Base-by-base conservation (phyloP, 2,888 invertebrate species). In the Acanthosepion lycidas region DNA sequence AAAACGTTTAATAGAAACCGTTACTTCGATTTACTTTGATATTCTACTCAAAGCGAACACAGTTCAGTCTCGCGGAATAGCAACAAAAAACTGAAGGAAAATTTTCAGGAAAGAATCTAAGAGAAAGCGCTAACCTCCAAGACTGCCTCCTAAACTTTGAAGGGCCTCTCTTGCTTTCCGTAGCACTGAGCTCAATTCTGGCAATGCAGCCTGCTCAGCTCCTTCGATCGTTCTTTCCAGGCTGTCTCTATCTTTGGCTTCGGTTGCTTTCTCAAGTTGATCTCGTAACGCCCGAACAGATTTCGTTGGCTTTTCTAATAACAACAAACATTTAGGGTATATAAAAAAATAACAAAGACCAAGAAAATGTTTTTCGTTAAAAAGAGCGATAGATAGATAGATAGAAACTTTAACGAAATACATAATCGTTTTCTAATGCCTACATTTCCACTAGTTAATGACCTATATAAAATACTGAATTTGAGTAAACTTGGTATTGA, bases 131-230 rank as follows among this genome's bases (percentile, higher is more conserved):
- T 53, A 49, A 93, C 93, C 93, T 93, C 93, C 93, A 28, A 49
- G 93, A n/a, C 93, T 53, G 28, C 93, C 93, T n/a, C 93, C 78
- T 18, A 93, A 53, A 5, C 51, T 49, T 78, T 92, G 49, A 20
- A 92, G 92, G 28, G 92, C 51, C 20, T 48, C 92, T 92, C 92
- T 92, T 49, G 92, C 92, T 92, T 92, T 92, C 92, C 49, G n/a
- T 28, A 92, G 92, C 3, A 28, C 26, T 15, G 48, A 49, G 23
- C 28, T 51, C 48, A 92, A 3, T 51, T 92, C 92, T 26, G 92
- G 92, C 4, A 49, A 92, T 49, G 49, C 92, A 18, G 92, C 92
- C 28, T 48, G 28, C 28, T 92, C 92, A n/a, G 49, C 48, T 12
- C 51, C 92, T 49, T 49, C 51, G 92, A 92, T 92, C 9, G 49